phyloP scores from a whole-genome alignment of 2,113 vertebrate species.

The Podarcis cretensis region DNA sequence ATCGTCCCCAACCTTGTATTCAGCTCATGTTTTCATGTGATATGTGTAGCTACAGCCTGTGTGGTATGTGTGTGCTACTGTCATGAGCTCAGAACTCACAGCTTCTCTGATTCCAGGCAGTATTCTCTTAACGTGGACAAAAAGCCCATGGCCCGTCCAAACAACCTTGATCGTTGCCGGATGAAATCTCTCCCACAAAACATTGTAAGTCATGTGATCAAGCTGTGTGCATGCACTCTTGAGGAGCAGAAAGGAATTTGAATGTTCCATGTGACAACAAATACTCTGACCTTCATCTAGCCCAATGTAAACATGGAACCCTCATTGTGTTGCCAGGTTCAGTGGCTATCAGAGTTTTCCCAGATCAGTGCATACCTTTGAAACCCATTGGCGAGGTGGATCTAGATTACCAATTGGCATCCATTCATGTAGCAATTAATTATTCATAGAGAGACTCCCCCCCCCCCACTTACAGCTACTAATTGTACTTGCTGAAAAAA shows the following conservation, averaged over 20 bases:
- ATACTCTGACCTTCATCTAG: not conserved
- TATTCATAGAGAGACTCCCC: not conserved
- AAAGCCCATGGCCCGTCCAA: constrained; percentile 83
- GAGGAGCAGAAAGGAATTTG: not conserved
- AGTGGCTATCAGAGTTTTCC: not conserved
- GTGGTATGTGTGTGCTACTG: not conserved
- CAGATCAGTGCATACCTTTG: not conserved
- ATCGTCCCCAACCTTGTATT: too few species aligned
- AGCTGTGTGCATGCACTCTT: not conserved
- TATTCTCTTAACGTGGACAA: constrained; percentile 78
- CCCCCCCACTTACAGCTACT: not conserved
- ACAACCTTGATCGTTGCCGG: constrained; percentile 84
- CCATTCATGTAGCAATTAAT: not conserved
- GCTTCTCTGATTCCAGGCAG: constrained; percentile 76
- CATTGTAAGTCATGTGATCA: constrained; percentile 76
- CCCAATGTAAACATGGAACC: not conserved
- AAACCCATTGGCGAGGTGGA: not conserved
- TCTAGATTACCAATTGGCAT: not conserved
- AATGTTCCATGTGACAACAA: not conserved
- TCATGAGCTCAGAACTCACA: not conserved
- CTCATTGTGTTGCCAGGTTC: not conserved
- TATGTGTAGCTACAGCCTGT: not conserved
- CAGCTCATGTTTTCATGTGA: too few species aligned
- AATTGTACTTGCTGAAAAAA: not conserved
- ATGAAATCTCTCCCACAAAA: constrained; percentile 82